Evolutionary conservation across 2,888 invertebrate species (phyloP), one percentile per base, ranked within the genome.

Genomic region (Melinopterus prodromus): DNA sequence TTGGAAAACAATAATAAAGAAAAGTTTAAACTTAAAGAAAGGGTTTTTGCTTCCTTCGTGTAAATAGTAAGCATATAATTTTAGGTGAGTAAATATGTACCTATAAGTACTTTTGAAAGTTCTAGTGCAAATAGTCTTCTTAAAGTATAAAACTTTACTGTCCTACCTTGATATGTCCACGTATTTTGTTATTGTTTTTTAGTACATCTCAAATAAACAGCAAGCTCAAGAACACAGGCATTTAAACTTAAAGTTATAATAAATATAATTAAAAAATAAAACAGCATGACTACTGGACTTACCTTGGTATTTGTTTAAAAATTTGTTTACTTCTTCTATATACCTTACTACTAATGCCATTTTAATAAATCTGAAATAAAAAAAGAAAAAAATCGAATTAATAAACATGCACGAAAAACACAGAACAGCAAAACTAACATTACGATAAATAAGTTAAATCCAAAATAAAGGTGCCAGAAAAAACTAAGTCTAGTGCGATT

Each of bases 231-330:
- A 74, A 26, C 7, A 16, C n/a, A n/a, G 6, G 38, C 14, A 76
- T 37, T 9, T 9, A 1, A 74, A 16, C 12, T 71, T 16, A 16
- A 26, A 5, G 1, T 71, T 71, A 16, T 16, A 1, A 71, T 9
- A 71, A 71, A 71, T 71, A 71, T n/a, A 71, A 16, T 12, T 71
- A 3, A 2, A 74, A 36, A n/a, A 36, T 6, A 16, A 74, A 74
- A 74, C n/a, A 14, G 26, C 35, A 26, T 26, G 6, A 71, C 71
- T 16, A 74, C 0, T 26, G 37, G n/a, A 90, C 94, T 93, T 90
- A 96, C 96, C 96, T 92, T 95, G 94, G 91, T 95, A 92, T 92
- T 94, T 94, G 90, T 96, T 94, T 92, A 96, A 93, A 89, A 94
- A 93, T 89, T 92, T 92, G 90, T 95, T 94, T 91, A 96, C 93